Evolutionary conservation across 2,888 invertebrate species (phyloP), one percentile per base, ranked within the genome.

Genomic region (Seladonia tumulorum): DNA sequence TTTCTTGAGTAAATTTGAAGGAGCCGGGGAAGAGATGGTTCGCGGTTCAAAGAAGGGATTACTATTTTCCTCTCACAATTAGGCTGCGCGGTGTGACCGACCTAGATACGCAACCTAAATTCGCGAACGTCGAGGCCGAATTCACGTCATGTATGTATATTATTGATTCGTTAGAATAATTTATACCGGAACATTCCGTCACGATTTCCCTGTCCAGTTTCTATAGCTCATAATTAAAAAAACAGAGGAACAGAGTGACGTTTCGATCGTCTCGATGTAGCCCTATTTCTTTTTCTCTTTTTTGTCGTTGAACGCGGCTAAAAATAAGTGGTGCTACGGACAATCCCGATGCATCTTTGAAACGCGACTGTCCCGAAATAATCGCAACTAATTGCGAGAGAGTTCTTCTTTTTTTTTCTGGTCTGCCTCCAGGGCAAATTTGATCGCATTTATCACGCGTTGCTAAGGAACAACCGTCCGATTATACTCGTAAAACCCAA

Each of bases 401-500:
- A 29, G 29, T 63, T 7, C 14, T 29, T 25, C 29, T 29, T 53
- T 53, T n/a, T n/a, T 53, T n/a, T n/a, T n/a, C 53, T n/a, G 3
- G 53, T 22, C 53, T 53, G 18, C 5, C 25, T 5, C 29, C 16
- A 16, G 29, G 2, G 16, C 57, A 42, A 84, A 84, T 86, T 80
- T 82, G 45, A 73, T 76, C 73, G 42, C 63, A 63, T 73, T 82
- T 76, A 86, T 76, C 53, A n/a, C 25, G 35, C 12, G 47, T 25
- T 42, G 63, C 45, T 78, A 71, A 75, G 82, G 39, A 87, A 79
- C 84, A 73, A 49, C 29, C 63, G 79, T 76, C 79, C 74, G 81
- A 74, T 79, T 87, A 66, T 66, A 66, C 47, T 29, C 78, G 73
- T 79, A 81, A 81, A 79, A 78, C 57, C 82, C 35, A 63, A 80